Evolutionary conservation across 2,113 vertebrate species (phyloP).

Genomic region (Scopus umbretta): DNA sequence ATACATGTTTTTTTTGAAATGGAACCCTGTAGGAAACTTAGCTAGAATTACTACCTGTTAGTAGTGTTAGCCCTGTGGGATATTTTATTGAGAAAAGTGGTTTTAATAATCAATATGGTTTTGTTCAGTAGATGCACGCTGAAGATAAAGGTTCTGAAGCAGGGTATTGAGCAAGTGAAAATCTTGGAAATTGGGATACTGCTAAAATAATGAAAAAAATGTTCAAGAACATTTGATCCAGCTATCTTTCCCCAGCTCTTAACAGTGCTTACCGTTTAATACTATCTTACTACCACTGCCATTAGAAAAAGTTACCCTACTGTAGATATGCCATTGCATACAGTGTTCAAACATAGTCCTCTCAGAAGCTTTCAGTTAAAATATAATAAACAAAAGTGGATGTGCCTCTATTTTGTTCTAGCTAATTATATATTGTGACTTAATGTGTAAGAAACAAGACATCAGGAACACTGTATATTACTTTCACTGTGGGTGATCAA

Average conservation of each 20-base stretch:
- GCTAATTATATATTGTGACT: background rate
- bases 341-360: background rate
- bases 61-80: background rate
- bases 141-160: background rate
- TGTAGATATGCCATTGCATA: background rate
- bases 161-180: background rate
- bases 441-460: constrained; percentile 2
- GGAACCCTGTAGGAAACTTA: background rate
- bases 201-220: background rate
- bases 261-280: background rate
- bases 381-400: constrained; percentile 11
- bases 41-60: background rate
- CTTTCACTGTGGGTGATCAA: constrained; percentile 21
- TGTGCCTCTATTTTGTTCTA: background rate
- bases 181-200: background rate
- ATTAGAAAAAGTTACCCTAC: background rate
- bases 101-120: background rate
- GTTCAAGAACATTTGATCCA: background rate
- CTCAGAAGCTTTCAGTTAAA: background rate
- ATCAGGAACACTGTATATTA: background rate
- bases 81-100: background rate
- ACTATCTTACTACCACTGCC: background rate
- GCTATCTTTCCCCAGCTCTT: background rate
- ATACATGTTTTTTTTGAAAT: background rate
- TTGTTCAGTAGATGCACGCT: background rate